These are phyloP conservation scores for Alfaro cultratus DNA, from an alignment of 2,797 vertebrate genomes.

Conservation along the genomic window DNA sequence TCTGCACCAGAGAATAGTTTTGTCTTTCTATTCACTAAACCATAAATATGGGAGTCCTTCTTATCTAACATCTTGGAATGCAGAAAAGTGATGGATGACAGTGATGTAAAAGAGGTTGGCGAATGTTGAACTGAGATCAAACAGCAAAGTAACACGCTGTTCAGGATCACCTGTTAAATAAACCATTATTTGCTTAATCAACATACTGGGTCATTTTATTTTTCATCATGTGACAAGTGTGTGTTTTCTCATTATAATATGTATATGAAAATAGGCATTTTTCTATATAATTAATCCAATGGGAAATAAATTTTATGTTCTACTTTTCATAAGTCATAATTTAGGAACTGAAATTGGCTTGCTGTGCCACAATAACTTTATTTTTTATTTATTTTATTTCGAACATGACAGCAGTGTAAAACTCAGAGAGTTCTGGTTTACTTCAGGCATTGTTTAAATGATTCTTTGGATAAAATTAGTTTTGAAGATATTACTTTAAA, in stretches of 20 bases:
- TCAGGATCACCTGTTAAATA: not conserved
- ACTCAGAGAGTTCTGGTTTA: not conserved
- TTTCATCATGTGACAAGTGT: not conserved
- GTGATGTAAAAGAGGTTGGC: not conserved
- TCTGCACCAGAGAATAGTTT: not conserved
- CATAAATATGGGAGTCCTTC: not conserved
- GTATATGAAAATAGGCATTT: not conserved
- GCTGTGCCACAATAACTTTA: not conserved
- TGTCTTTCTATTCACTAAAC: too few species aligned
- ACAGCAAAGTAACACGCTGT: slow-evolving; percentile 19
- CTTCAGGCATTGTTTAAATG: not conserved
- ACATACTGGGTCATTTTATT: not conserved
- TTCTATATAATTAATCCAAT: too few species aligned
- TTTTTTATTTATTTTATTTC: too few species aligned
- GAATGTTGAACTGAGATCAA: slow-evolving; percentile 9
- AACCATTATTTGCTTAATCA: slow-evolving; percentile 1
- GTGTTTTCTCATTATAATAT: not conserved
- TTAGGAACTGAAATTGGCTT: not conserved
- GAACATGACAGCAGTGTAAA: too few species aligned
- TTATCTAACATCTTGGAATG: not conserved
- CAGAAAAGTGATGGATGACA: not conserved
- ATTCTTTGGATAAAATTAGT: not conserved
- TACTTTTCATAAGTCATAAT: not conserved
- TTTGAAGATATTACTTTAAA: slow-evolving; percentile 18
- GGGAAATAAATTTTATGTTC: not conserved